Base-by-base conservation (phyloP, 2,797 vertebrate species). In the Poeciliopsis presidionis region DNA sequence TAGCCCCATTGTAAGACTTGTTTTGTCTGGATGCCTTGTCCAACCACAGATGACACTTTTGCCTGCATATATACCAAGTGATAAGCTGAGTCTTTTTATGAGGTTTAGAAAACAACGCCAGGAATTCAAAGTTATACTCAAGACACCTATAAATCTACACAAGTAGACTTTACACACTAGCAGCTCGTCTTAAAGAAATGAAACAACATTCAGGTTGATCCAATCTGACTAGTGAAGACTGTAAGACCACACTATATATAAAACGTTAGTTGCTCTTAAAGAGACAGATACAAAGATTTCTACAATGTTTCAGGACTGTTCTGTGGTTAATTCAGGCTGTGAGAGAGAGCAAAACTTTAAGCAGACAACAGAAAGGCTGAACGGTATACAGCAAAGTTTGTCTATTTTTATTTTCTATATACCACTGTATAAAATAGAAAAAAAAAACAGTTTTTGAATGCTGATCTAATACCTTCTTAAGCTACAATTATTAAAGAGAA, bases 1-100 rank as follows among this genome's bases (percentile, higher is more conserved):
- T 41, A 43, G 81, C 74, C 78, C 72, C 65, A 87, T 89, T 88
- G 83, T 91, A 86, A 92, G 89, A 86, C 74, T 77, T 86, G 77
- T 88, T 93, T 90, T 93, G 92, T 91, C 87, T 79, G 53, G 76
- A 73, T 87, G 63, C 89, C 90, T 92, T 92, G 94, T 95, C 93
- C 92, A 89, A 80, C 87, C 90, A 87, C 85, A 82, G 87, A 84
- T 85, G 81, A 91, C 85, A 86, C 84, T 86, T 90, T 36, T 78
- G 75, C 76, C 22, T 59, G 55, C n/a, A 39, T 89, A 76, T 87
- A 90, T 87, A 85, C 83, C 22, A 76, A 83, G 59, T 49, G 59
- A 59, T 80, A 82, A 83, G 85, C 80, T 73, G 28, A 63, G 81
- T 46, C 14, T n/a, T 9, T 41, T 81, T 49, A 59, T 75, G 39